Evolutionary conservation across 2,113 vertebrate genomes (phyloP), one percentile per base, ranked within the genome.

Genomic region (Thymallus thymallus): DNA sequence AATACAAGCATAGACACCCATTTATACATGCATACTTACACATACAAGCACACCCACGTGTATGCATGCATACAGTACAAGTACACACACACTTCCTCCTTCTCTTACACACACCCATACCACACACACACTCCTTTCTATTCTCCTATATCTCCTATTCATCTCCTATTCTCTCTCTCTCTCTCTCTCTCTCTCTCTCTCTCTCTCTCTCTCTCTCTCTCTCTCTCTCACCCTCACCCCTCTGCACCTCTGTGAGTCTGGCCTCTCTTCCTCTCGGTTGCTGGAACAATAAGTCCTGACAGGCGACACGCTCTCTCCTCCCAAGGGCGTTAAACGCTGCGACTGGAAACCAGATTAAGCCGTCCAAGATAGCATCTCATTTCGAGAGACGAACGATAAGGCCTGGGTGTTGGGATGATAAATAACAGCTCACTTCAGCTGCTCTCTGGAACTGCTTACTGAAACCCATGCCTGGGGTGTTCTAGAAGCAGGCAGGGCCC

Each of bases 261-360:
- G 30, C 68, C 86, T 87, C 77, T 80, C 64, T 69, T 82, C 61
- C 75, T 80, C 77, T 81, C 80, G 69, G 74, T 51, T n/a, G 80
- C 71, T 78, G 82, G 80, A 89, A 90, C 89, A 89, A 90, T 88
- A 80, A 80, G 81, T 85, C 84, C 80, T 85, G 85, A 84, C 87
- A 87, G 81, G 71, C 62, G 68, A 84, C 85, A 83, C 67, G 77
- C 72, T 84, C 68, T 22, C 58, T 79, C 79, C 77, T 84, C 85
- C 84, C 78, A 45, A 75, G 77, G 85, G 83, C 87, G 79, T 81
- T 85, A 83, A 87, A 76, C 82, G 77, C 68, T 77, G 78, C 70
- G 83, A 81, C 81, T 85, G 78, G 81, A 88, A 84, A 86, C 79
- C 76, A 83, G 85, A 90, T 91, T 86, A 88, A 87, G 84, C 80